phyloP scores from a whole-genome alignment of 2,113 vertebrate genomes.

The Octodon degus region DNA sequence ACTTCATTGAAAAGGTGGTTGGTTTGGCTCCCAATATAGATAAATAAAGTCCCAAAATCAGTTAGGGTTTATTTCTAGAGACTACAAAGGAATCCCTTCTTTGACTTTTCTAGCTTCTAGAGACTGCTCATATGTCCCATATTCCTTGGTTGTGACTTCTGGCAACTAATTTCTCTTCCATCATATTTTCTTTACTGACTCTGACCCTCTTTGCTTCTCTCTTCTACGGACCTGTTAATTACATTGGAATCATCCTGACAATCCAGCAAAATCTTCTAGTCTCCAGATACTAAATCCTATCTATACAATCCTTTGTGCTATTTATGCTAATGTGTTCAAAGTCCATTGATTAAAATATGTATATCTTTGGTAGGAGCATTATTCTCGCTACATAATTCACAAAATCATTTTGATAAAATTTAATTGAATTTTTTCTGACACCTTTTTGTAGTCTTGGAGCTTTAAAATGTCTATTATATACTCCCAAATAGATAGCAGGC shows the following conservation, averaged over 20 bases:
- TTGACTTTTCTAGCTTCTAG: background rate
- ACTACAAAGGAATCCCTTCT: background rate
- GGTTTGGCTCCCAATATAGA: background rate
- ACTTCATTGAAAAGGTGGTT: background rate
- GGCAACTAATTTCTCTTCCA: background rate
- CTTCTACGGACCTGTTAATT: background rate
- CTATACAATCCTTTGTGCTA: background rate
- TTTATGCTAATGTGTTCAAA: background rate
- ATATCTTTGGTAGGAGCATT: background rate
- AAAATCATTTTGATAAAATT: background rate
- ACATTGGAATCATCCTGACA: background rate
- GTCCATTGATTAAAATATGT: background rate
- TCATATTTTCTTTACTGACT: background rate
- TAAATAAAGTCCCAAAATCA: background rate
- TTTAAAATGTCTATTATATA: background rate
- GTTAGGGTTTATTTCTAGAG: background rate
- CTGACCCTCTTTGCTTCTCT: background rate
- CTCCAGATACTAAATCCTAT: background rate
- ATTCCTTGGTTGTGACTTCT: background rate
- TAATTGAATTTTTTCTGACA: constrained; percentile 25
- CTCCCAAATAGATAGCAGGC: background rate
- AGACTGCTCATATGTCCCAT: accelerated
- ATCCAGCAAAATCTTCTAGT: background rate
- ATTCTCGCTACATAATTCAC: background rate
- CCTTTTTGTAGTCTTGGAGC: background rate